A percentile compares a stretch with the other conserved stretches of the same genome.
Conservation (phyloP, 2,113 vertebrate genomes). For the Cyanistes caeruleus region DNA sequence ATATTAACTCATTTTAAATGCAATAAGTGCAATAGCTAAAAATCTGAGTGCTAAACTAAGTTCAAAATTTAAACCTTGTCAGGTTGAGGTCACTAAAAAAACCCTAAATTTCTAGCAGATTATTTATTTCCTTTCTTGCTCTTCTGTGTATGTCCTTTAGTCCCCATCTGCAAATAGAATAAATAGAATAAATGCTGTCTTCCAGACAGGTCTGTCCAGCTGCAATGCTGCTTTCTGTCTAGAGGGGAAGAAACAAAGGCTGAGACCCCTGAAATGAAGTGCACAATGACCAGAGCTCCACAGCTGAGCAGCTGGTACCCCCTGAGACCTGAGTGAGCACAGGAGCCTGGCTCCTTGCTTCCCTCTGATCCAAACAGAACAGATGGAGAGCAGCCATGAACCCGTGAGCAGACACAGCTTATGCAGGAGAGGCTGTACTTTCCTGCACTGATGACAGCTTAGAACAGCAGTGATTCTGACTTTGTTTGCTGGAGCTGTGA, state of each 20-base stretch:
- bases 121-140: background rate
- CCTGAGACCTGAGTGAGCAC: background rate
- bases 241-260: background rate
- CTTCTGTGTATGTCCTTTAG: background rate
- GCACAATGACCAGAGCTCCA: background rate
- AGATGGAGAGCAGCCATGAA: conserved; percentile 15
- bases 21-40: background rate
- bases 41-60: conserved; percentile 10
- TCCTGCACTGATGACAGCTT: background rate
- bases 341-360: background rate
- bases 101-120: background rate
- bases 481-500: conserved; percentile 8
- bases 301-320: background rate
- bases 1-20: conserved; percentile 14
- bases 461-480: background rate
- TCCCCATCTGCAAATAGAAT: background rate
- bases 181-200: background rate
- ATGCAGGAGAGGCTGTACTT: background rate
- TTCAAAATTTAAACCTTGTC: conserved; percentile 30
- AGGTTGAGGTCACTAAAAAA: background rate
- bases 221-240: background rate
- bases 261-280: background rate
- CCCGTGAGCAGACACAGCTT: background rate
- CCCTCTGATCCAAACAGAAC: background rate
- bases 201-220: background rate